phyloP scores from a whole-genome alignment of 2,888 invertebrate genomes.

The Dolichopus griseipennis region DNA sequence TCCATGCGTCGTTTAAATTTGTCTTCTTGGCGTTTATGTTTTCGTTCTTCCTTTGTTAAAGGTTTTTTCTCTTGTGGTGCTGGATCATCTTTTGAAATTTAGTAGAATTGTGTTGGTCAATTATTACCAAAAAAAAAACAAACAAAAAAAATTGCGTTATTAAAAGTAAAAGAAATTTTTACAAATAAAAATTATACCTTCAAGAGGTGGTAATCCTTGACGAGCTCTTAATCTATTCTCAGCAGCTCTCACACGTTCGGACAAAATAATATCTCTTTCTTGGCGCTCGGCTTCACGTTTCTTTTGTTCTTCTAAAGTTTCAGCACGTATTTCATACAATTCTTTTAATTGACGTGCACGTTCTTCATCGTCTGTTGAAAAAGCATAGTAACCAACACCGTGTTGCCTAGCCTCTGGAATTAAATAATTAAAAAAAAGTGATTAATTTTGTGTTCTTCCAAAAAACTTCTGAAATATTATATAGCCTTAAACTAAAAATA shows the following conservation, averaged over 20 bases:
- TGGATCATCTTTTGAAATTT: slow-evolving; percentile 21
- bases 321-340: slow-evolving; percentile 58
- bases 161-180: background rate
- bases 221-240: slow-evolving; percentile 62
- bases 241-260: slow-evolving; percentile 63
- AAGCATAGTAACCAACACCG: slow-evolving; percentile 86
- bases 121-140: background rate
- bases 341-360: slow-evolving; percentile 73
- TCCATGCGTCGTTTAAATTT: slow-evolving; percentile 30
- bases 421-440: slow-evolving; percentile 17
- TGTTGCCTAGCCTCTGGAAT: slow-evolving; percentile 76
- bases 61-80: slow-evolving; percentile 14
- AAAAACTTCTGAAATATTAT: too few species aligned
- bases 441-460: too few species aligned
- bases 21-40: slow-evolving; percentile 33
- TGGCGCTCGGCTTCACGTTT: slow-evolving; percentile 53
- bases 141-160: background rate
- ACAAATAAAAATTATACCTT: slow-evolving; percentile 34
- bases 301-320: slow-evolving; percentile 60
- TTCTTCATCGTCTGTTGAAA: slow-evolving; percentile 75
- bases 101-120: background rate
- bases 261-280: slow-evolving; percentile 57
- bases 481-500: too few species aligned
- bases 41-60: slow-evolving; percentile 28
- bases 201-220: slow-evolving; percentile 62